phyloP scores from a whole-genome alignment of 2,113 vertebrate genomes.

The Istiophorus platypterus region DNA sequence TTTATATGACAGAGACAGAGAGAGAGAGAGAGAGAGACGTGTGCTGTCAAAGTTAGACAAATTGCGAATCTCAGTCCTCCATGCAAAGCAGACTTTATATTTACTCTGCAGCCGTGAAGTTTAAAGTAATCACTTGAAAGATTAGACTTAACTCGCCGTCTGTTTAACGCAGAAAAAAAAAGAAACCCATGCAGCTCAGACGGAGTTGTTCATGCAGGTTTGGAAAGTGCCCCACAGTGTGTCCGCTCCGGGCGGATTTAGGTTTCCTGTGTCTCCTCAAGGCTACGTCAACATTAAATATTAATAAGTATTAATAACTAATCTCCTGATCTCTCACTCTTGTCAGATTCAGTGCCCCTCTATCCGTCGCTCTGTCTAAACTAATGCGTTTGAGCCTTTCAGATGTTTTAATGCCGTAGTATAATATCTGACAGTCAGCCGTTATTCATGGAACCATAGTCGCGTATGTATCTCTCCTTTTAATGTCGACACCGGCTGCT shows the following conservation, averaged over 20 bases:
- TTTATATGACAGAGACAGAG: slow-evolving; percentile 46
- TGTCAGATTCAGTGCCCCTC: too few species aligned
- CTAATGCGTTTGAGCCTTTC: too few species aligned
- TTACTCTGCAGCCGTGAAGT: slow-evolving; percentile 45
- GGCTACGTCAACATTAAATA: too few species aligned
- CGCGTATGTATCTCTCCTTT: too few species aligned
- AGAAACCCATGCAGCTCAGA: not conserved
- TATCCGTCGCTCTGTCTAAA: too few species aligned
- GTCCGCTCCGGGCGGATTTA: not conserved
- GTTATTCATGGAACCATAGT: too few species aligned
- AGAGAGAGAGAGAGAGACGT: slow-evolving; percentile 29
- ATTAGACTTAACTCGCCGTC: not conserved
- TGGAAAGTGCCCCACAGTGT: not conserved
- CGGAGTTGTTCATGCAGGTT: not conserved
- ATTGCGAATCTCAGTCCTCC: slow-evolving; percentile 24
- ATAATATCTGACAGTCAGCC: too few species aligned
- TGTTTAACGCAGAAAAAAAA: not conserved
- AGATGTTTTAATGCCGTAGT: too few species aligned
- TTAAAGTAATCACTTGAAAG: slow-evolving; percentile 2
- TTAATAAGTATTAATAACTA: too few species aligned
- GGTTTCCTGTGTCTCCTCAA: not conserved
- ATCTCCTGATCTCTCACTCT: too few species aligned
- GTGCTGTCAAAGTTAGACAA: slow-evolving; percentile 32
- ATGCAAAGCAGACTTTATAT: slow-evolving; percentile 21
- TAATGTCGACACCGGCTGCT: too few species aligned